phyloP scores from a whole-genome alignment of 53 echinoderm and acorn worm species.

The Mesocentrotus franciscanus region DNA sequence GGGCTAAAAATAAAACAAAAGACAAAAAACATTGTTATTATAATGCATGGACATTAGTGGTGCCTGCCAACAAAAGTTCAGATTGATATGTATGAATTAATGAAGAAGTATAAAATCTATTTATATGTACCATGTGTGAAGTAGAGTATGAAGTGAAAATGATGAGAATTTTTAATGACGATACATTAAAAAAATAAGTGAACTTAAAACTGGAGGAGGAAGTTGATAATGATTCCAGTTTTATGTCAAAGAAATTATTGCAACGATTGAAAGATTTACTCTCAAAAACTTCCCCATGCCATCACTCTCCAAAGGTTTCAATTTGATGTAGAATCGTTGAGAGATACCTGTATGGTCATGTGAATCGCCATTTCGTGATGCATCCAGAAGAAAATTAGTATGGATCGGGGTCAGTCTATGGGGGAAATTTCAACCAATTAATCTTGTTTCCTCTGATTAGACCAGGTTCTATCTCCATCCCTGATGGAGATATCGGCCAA shows the following conservation, averaged over 20 bases:
- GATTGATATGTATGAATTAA: too few relatives aligned
- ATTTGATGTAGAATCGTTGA: background rate
- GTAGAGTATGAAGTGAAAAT: too few relatives aligned
- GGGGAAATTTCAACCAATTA: constrained; percentile 33
- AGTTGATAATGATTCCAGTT: background rate
- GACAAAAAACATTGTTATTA: too few relatives aligned
- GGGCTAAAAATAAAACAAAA: too few relatives aligned
- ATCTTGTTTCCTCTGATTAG: constrained; percentile 37
- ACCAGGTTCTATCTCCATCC: background rate
- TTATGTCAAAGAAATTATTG: background rate
- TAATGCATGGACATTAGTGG: too few relatives aligned
- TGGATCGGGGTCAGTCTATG: constrained; percentile 47
- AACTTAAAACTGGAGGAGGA: too few relatives aligned
- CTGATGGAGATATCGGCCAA: constrained; percentile 12
- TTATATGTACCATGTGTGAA: too few relatives aligned
- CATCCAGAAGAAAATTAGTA: background rate
- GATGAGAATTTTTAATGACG: too few relatives aligned
- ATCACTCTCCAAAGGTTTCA: background rate
- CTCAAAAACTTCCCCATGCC: background rate
- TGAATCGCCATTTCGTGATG: background rate
- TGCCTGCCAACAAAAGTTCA: too few relatives aligned
- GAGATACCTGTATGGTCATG: background rate
- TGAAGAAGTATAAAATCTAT: too few relatives aligned
- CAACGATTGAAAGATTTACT: background rate
- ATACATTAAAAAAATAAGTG: too few relatives aligned